Percentiles rank a stretch among this genome's conserved stretches.
Evolutionary conservation across 2,797 vertebrate genomes (phyloP).

Genomic region (Poeciliopsis infans): DNA sequence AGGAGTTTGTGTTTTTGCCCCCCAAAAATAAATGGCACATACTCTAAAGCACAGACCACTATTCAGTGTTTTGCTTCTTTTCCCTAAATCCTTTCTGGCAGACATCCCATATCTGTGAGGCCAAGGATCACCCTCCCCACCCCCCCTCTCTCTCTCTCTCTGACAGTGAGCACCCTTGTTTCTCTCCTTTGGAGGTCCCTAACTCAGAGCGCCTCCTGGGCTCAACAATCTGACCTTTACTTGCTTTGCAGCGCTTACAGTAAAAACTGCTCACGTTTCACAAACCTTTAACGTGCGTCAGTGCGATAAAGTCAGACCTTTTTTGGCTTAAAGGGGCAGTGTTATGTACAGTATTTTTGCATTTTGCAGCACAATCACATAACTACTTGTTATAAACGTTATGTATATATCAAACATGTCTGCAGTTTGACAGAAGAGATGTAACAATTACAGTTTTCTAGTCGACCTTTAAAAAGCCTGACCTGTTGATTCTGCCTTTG

Average conservation of each 20-base stretch:
- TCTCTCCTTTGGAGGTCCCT: slow-evolving; percentile 64
- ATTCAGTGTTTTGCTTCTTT: slow-evolving; percentile 57
- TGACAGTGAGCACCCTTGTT: slow-evolving; percentile 74
- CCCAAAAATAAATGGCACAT: slow-evolving; percentile 45
- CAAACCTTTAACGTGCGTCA: slow-evolving; percentile 38
- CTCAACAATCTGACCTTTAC: slow-evolving; percentile 71
- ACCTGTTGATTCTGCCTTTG: too few species aligned
- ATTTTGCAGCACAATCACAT: too few species aligned
- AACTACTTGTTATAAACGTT: too few species aligned
- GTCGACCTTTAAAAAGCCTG: too few species aligned
- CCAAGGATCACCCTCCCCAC: slow-evolving; percentile 2
- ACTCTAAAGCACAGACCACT: slow-evolving; percentile 44
- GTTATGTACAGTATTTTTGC: too few species aligned
- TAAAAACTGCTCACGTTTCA: slow-evolving; percentile 53
- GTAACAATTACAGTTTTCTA: too few species aligned
- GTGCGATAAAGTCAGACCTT: slow-evolving; percentile 23
- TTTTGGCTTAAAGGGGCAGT: slow-evolving; percentile 6
- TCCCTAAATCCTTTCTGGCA: slow-evolving; percentile 58
- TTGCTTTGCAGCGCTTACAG: slow-evolving; percentile 55
- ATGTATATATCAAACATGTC: too few species aligned
- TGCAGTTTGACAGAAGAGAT: too few species aligned
- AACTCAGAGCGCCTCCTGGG: slow-evolving; percentile 45
- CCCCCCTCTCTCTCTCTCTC: slow-evolving; percentile 45
- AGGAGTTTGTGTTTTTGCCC: slow-evolving; percentile 41
- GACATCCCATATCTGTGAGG: slow-evolving; percentile 48